Evolutionary conservation across 2,113 vertebrate genomes (phyloP).

Genomic region (Planiliza haematocheilus): DNA sequence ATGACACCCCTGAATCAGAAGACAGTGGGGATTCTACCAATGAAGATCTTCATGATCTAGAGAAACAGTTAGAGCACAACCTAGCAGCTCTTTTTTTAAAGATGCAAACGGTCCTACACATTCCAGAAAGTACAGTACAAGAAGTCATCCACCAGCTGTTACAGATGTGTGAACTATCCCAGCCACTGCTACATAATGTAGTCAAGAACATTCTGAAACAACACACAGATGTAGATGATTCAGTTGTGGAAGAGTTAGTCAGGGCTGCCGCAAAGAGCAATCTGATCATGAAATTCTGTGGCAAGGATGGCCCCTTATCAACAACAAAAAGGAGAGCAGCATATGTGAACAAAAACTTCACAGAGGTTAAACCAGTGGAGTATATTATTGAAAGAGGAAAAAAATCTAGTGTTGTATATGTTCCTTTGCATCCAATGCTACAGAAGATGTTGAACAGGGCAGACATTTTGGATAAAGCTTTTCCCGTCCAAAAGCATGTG

Average conservation of each 20-base stretch:
- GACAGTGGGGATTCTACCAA: too few species aligned
- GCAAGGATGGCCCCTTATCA: conserved; percentile 8
- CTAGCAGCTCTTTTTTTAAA: background rate
- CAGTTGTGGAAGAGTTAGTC: background rate
- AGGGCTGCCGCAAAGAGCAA: background rate
- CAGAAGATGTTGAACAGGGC: background rate
- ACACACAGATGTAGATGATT: conserved; percentile 10
- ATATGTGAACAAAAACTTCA: background rate
- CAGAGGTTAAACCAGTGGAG: conserved; percentile 3
- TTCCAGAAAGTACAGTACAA: conserved; percentile 12
- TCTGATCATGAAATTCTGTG: background rate
- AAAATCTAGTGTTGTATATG: background rate
- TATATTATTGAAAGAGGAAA: background rate
- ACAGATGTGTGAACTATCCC: conserved; percentile 3
- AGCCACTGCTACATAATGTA: conserved; percentile 8
- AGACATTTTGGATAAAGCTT: background rate
- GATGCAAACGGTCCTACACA: background rate
- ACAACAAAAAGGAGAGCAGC: background rate
- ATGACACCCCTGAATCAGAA: too few species aligned
- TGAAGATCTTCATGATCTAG: background rate
- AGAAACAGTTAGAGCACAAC: conserved; percentile 2
- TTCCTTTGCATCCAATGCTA: background rate
- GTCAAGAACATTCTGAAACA: conserved; percentile 7
- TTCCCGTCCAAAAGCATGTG: background rate
- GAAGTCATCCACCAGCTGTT: conserved; percentile 14